A percentile compares a stretch with the other conserved stretches of the same genome.
Evolutionary conservation across 2,888 invertebrate genomes (phyloP).

Genomic region (Amblyteles armatorius): DNA sequence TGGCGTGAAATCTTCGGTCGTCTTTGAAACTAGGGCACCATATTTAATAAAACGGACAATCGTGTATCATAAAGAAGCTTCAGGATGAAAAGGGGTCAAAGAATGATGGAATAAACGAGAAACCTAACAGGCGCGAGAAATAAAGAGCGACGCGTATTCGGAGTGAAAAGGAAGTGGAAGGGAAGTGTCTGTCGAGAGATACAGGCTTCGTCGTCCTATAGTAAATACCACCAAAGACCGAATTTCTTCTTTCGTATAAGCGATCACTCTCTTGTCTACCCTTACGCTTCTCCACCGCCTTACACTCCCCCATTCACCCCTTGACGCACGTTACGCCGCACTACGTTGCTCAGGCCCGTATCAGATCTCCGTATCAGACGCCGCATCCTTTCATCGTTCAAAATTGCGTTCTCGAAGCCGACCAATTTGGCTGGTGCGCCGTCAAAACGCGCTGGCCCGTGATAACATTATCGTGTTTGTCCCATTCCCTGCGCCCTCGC

Average conservation of each 20-base stretch:
- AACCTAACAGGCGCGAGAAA: not conserved
- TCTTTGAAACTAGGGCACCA: no score
- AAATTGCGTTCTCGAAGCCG: slow-evolving; percentile 56
- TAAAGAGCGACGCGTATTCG: not conserved
- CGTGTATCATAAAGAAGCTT: no score
- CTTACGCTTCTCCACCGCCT: not conserved
- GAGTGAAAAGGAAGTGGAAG: not conserved
- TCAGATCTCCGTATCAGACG: slow-evolving; percentile 2
- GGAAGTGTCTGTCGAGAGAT: not conserved
- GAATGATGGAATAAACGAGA: not conserved
- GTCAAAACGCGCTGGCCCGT: slow-evolving; percentile 55
- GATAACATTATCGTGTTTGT: slow-evolving; percentile 64
- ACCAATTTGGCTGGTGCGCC: slow-evolving; percentile 57
- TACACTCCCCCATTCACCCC: not conserved
- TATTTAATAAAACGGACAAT: no score
- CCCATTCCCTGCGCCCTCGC: slow-evolving; percentile 41
- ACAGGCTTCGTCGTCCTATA: not conserved
- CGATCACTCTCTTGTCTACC: not conserved
- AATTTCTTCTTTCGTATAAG: slow-evolving; percentile 23
- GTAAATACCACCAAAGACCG: slow-evolving; percentile 21
- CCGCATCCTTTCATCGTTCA: slow-evolving; percentile 22
- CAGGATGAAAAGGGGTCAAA: no score
- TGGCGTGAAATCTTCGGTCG: no score
- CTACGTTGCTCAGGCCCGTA: not conserved
- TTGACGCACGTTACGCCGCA: not conserved